Evolutionary conservation across 1,140 invertebrate species (phyloP).

Genomic region (Pemphigus obesinymphae): DNA sequence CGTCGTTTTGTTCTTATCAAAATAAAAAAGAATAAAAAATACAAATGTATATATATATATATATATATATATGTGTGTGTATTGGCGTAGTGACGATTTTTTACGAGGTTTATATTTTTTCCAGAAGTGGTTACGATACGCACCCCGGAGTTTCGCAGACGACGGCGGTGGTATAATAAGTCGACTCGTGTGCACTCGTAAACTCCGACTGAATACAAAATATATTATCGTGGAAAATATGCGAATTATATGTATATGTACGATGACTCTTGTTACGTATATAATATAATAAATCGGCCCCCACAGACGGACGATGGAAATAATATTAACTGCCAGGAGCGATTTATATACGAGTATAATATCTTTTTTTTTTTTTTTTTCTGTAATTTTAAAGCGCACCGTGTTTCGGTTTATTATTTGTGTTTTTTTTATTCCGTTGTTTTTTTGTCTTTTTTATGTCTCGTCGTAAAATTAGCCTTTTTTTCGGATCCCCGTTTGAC

Average conservation of each 20-base stretch:
- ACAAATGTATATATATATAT: not conserved
- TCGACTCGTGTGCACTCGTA: not conserved
- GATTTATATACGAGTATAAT: too few species aligned
- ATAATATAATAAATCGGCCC: conserved; percentile 6
- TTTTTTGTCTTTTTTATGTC: not conserved
- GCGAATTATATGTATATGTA: not conserved
- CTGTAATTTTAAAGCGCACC: not conserved
- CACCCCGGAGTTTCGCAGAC: not conserved
- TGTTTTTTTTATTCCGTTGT: too few species aligned
- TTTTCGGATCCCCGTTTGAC: not conserved
- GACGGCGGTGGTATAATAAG: too few species aligned
- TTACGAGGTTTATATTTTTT: conserved; percentile 7
- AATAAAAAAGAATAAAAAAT: not conserved
- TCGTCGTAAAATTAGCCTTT: conserved; percentile 1
- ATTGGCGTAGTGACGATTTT: not conserved
- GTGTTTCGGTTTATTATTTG: not conserved
- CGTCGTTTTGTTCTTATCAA: not conserved
- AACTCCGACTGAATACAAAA: not conserved
- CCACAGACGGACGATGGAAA: not conserved
- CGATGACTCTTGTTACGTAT: not conserved
- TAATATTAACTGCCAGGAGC: not conserved
- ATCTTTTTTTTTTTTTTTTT: not conserved
- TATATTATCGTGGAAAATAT: not conserved
- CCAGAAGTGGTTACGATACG: not conserved
- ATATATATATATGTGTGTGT: too few species aligned